Base-by-base conservation (phyloP, 1,140 invertebrate species). In the Pogonomyrmex californicus region DNA sequence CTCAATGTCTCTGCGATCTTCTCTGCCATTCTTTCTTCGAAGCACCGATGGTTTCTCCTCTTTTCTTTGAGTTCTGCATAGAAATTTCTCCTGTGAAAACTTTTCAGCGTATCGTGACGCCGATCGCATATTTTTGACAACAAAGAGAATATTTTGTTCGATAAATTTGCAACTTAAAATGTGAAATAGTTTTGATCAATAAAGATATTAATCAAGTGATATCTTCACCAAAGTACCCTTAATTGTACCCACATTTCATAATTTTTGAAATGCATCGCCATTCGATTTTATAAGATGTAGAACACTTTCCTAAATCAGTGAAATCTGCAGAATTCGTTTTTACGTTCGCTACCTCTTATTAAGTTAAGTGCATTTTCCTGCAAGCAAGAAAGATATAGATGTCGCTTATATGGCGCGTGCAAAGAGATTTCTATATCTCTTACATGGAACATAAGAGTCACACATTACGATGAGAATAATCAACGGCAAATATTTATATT, bases 281-380 rank as follows among this genome's bases (percentile, higher is more conserved):
- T 66, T 23, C 33, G 30, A 41, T 14, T 79, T 6, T 54, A 23
- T 30, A 66, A 79, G 51, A 66, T 62, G 38, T 63, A 62, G 44
- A 68, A 36, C 47, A 17, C 36, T 79, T 68, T 68, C 33, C n/a
- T 79, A 68, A 70, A 68, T 79, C 44, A 65, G 23, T 62, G 41
- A 77, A 62, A 77, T 62, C 14, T 30, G 7, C 14, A 47, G 41
- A 65, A 36, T 66, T 14, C 5, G 12, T 41, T 62, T 62, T 30
- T 33, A 38, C 17, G 56, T 73, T 73, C 6, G 33, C 7, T 41
- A 6, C 12, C n/a, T 79, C n/a, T 68, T 33, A 30, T 38, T 68
- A 66, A 38, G 66, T 66, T 0, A 17, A 12, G 17, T 49, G 10
- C n/a, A 49, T 77, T 23, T 81, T 41, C 1, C 36, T 23, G 23